These are phyloP conservation scores for Scortum barcoo DNA, from an alignment of 2,113 vertebrate genomes.

Conservation along the genomic window DNA sequence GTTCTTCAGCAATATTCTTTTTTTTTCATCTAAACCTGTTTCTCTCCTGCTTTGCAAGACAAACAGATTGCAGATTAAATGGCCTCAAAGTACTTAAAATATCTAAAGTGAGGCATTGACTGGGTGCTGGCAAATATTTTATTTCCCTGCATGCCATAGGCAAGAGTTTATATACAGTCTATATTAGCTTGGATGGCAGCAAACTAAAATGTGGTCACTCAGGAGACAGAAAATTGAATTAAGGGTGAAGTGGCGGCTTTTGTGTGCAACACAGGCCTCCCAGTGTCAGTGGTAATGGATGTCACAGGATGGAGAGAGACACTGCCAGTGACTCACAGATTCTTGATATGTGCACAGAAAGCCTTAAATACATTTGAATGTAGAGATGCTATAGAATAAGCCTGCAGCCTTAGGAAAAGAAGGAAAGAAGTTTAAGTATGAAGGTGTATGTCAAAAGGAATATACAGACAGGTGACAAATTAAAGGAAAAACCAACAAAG, in stretches of 20 bases:
- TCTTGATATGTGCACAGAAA: conserved; percentile 9
- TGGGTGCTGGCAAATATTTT: neutral
- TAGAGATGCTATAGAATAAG: neutral
- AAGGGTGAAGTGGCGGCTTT: conserved; percentile 44
- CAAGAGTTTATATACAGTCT: neutral
- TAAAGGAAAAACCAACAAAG: too few species aligned
- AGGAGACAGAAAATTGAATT: conserved; percentile 69
- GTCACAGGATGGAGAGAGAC: conserved; percentile 73
- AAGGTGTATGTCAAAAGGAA: too few species aligned
- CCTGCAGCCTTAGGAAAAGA: neutral
- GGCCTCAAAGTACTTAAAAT: neutral
- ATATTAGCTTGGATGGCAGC: conserved; percentile 26
- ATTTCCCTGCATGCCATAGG: neutral
- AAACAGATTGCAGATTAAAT: neutral
- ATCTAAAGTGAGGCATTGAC: neutral
- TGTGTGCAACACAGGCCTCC: conserved; percentile 50
- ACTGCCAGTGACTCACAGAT: conserved; percentile 8
- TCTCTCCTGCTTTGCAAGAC: neutral
- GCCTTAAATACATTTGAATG: neutral
- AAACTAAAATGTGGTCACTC: conserved; percentile 51
- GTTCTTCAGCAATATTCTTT: neutral
- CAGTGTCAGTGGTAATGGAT: conserved; percentile 71
- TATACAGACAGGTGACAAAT: too few species aligned
- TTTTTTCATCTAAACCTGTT: neutral
- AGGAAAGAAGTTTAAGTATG: too few species aligned